These are phyloP conservation scores for Latrodectus geometricus DNA, from an alignment of 1,140 invertebrate genomes.

Conservation along the genomic window DNA sequence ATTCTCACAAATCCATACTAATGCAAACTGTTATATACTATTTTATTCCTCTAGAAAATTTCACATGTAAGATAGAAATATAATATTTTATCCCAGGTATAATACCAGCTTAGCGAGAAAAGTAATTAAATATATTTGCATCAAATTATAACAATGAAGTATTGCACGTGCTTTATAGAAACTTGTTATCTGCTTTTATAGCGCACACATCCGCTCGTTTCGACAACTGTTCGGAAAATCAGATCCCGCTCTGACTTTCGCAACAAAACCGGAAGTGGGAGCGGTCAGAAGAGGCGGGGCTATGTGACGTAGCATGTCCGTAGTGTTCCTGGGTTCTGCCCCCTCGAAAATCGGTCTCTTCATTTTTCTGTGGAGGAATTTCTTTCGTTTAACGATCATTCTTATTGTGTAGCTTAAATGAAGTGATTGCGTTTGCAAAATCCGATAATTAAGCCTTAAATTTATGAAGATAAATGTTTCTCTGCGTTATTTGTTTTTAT, in stretches of 20 bases:
- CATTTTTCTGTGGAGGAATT: not conserved
- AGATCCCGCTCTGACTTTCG: conserved; percentile 23
- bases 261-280: conserved; percentile 41
- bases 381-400: not conserved
- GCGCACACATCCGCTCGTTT: not conserved
- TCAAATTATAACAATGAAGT: too few species aligned
- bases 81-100: too few species aligned
- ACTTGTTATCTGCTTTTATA: not conserved
- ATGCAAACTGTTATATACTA: too few species aligned
- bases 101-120: too few species aligned
- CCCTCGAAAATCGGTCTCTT: conserved; percentile 1
- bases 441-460: conserved; percentile 2
- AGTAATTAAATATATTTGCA: too few species aligned
- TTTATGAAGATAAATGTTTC: not conserved
- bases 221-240: conserved; percentile 18
- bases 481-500: not conserved
- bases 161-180: not conserved
- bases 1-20: too few species aligned
- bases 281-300: conserved; percentile 28
- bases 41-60: too few species aligned
- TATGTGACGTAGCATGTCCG: conserved; percentile 8
- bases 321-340: conserved; percentile 19
- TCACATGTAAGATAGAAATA: too few species aligned
- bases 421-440: not conserved
- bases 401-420: not conserved